Conservation (phyloP, 2,113 vertebrate genomes). For the Upupa epops region DNA sequence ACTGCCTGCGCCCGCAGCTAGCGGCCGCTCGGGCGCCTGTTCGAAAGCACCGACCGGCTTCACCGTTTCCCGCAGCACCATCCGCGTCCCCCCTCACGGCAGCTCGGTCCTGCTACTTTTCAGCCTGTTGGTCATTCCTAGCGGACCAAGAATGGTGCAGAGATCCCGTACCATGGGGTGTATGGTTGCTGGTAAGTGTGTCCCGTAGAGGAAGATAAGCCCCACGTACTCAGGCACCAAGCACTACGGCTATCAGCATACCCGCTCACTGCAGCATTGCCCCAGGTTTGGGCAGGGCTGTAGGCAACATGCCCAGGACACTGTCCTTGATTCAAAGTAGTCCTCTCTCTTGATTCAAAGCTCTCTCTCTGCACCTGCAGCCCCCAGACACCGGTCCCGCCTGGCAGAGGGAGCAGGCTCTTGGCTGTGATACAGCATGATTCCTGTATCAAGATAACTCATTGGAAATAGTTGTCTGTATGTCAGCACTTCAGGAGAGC, state of each 20-base stretch:
- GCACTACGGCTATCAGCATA: no score
- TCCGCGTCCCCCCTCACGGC: not conserved
- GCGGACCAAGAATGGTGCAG: no score
- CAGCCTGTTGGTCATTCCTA: accelerated
- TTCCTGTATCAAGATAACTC: conserved; percentile 32
- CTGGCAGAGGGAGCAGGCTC: conserved; percentile 19
- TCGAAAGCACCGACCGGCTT: not conserved
- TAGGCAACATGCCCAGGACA: accelerated
- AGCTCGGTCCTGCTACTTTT: not conserved
- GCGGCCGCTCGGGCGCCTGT: not conserved
- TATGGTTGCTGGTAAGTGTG: not conserved
- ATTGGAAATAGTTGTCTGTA: conserved; percentile 24
- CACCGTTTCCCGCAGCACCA: accelerated
- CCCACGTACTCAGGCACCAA: not conserved
- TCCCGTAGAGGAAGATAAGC: not conserved
- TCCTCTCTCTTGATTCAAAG: not conserved
- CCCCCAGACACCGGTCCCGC: not conserved
- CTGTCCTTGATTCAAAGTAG: not conserved
- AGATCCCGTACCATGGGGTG: not conserved
- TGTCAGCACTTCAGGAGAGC: conserved; percentile 32
- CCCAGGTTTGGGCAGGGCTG: not conserved
- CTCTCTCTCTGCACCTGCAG: not conserved
- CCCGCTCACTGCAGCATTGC: not conserved
- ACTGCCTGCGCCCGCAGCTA: not conserved
- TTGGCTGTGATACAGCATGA: conserved; percentile 10